phyloP scores from a whole-genome alignment of 2,888 invertebrate species.

The Deilephila elpenor region DNA sequence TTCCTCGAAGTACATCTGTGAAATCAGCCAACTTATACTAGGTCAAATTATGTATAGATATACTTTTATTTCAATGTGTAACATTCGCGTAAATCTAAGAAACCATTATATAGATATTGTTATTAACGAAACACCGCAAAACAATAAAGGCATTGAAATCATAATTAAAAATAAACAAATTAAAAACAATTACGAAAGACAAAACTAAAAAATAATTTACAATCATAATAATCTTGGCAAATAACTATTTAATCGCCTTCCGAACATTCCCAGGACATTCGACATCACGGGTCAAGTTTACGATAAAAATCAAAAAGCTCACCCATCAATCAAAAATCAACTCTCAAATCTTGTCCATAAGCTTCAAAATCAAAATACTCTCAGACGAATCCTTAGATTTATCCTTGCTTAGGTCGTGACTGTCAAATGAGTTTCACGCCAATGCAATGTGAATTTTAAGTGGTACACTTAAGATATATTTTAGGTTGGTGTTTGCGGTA shows the following conservation, averaged over 20 bases:
- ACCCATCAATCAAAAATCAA: conserved; percentile 44
- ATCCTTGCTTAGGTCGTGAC: conserved; percentile 80
- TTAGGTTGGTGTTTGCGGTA: conserved; percentile 33
- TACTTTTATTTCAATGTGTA: too few relatives aligned
- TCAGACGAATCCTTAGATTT: conserved; percentile 62
- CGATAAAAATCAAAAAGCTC: conserved; percentile 74
- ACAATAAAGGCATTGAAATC: too few relatives aligned
- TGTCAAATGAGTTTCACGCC: conserved; percentile 52
- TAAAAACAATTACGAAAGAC: conserved; percentile 35
- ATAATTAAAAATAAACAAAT: conserved; percentile 11
- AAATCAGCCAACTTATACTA: too few relatives aligned
- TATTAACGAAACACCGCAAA: too few relatives aligned
- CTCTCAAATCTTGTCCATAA: conserved; percentile 41
- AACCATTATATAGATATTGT: too few relatives aligned
- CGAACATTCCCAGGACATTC: conserved; percentile 78
- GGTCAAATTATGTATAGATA: too few relatives aligned
- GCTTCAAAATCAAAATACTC: conserved; percentile 48
- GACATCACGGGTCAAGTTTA: conserved; percentile 77
- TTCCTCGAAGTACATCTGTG: too few relatives aligned
- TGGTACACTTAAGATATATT: conserved; percentile 37
- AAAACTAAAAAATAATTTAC: conserved; percentile 37
- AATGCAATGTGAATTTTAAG: conserved; percentile 45
- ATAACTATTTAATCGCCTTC: conserved; percentile 59
- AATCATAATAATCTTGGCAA: conserved; percentile 51
- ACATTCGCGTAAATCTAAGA: too few relatives aligned